Evolutionary conservation across 2,113 vertebrate genomes (phyloP).

Genomic region (Chloroceryle aenea): DNA sequence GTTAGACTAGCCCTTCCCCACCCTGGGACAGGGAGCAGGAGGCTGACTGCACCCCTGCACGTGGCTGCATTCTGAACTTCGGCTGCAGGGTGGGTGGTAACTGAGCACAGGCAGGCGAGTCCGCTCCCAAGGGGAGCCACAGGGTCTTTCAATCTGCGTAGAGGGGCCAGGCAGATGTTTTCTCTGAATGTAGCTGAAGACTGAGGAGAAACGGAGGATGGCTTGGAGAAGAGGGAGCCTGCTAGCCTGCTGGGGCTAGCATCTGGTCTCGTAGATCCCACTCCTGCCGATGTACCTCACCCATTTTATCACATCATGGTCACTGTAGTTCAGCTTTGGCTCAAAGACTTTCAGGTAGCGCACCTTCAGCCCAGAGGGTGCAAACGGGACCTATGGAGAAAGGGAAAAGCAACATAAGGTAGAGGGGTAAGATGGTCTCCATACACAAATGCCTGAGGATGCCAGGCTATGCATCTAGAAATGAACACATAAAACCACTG

Average conservation of each 20-base stretch:
- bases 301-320: conserved; percentile 99
- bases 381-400: conserved; percentile 90
- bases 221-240: conserved; percentile 42
- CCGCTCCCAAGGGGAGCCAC: conserved; percentile 32
- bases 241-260: conserved; percentile 79
- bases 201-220: conserved; percentile 52
- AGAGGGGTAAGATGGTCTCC: background rate
- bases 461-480: background rate
- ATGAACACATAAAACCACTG: fast-evolving
- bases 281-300: conserved; percentile 99
- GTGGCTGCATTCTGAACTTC: background rate
- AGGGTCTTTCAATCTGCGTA: conserved; percentile 24
- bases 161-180: conserved; percentile 58
- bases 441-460: fast-evolving
- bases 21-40: conserved; percentile 47
- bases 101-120: conserved; percentile 14
- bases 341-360: conserved; percentile 99
- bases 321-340: conserved; percentile 99
- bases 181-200: conserved; percentile 63
- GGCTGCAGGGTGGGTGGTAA: conserved; percentile 13
- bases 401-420: background rate
- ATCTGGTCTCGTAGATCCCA: conserved; percentile 98
- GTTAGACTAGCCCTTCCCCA: conserved; percentile 70
- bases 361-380: conserved; percentile 97
- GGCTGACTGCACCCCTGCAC: background rate